Base-by-base conservation (phyloP, 2,113 vertebrate genomes). In the Choloepus hoffmanni region DNA sequence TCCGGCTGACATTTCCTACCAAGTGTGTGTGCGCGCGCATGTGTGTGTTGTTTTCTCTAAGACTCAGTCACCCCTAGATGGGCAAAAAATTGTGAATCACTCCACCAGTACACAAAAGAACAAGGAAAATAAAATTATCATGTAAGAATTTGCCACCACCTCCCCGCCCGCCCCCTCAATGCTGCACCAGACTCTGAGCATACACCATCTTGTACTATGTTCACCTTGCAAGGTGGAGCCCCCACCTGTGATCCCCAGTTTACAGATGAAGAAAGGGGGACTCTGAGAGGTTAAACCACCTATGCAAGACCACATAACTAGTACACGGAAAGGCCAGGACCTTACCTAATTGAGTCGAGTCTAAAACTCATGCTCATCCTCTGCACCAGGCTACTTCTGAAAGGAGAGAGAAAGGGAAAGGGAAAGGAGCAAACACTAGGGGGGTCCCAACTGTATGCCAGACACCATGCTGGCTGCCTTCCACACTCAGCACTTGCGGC, bases 101-200 rank as follows among this genome's bases (percentile, higher is more conserved):
- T 87, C 68, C 74, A 82, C 48, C 84, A n/a, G 11, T 26, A 53
- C 91, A 92, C 88, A 94, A 72, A 84, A 30, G 14, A 93, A 84
- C 3, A 4, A 24, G 16, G 55, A 67, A 79, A 40, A 79, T 36
- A 65, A 89, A 67, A 85, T 76, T 16, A 55, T 53, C 81, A 79
- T 43, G 8, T 18, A 19, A 33, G 24, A 81, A 55, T 67, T 68
- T 60, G 58, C 55, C 6, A 6, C 55, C 55, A 16, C 55, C 55
- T 19, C 19, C 18, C 18, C 58, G 50, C 50, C 68, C 7, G 48
- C 21, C 7, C 55, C 14, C 48, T 8, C 6, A 63, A 19, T 58
- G 53, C 81, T 33, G 53, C 7, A 23, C 48, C 26, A 60, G 68
- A 48, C 62, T 63, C 26, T 26, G 79, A 45, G n/a, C 24, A 7